Base-by-base conservation (phyloP, 2,888 invertebrate species). In the Tortrix viridana region DNA sequence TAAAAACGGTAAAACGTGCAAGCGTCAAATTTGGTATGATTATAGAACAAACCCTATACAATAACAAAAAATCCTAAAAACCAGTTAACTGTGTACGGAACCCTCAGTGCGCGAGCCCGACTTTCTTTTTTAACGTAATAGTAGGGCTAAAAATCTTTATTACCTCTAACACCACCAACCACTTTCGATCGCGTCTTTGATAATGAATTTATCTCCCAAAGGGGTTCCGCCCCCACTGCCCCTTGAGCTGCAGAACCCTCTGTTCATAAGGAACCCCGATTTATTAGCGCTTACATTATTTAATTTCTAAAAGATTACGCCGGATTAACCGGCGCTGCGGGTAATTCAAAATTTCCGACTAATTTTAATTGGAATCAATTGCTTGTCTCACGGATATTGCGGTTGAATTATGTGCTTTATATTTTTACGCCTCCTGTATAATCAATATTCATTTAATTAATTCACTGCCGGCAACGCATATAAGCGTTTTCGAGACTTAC, bases 361-460 rank as follows among this genome's bases (percentile, higher is more conserved):
- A 9, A 44, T 44, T 19, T 44, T 44, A 44, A 44, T 44, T 44
- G 18, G n/a, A 18, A 44, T 44, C 44, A 44, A 44, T 44, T 18
- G 19, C 44, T 18, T 18, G 18, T 44, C 9, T 16, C 2, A 44
- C 44, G 19, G 3, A 18, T 18, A 7, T 44, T 18, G 3, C 44
- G 19, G 6, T 0, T 41, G 41, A 16, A 41, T 16, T 41, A 41
- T 5, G n/a, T 16, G 41, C 14, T 16, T 32, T 32, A 32, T 12
- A 3, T 41, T 5, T 41, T 16, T 16, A 41, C 1, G n/a, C 32
- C 32, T 3, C 32, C 32, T 32, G 9, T 41, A 41, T 41, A 16
- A n/a, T 41, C 41, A 41, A 12, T 32, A 12, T 32, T 2, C 12
- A 7, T 12, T 32, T 3, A 22, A n/a, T n/a, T n/a, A n/a, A n/a